Base-by-base conservation (phyloP, 2,888 invertebrate genomes). In the Syritta pipiens region DNA sequence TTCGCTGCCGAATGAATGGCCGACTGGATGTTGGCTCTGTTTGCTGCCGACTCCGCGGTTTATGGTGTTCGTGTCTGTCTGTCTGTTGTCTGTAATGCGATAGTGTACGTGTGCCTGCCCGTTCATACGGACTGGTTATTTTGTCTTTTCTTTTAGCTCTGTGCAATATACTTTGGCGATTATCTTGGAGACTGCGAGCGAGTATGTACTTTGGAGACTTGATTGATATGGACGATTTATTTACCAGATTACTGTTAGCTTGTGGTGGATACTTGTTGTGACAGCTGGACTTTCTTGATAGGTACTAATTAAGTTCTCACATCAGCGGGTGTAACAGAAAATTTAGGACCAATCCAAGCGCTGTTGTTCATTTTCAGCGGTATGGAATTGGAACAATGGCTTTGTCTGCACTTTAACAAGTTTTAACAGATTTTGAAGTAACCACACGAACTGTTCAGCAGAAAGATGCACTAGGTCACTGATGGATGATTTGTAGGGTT, bases 121-220 rank as follows among this genome's bases (percentile, higher is more conserved):
- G 59, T 59, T 10, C 42, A 30, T 30, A 4, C 2, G 37, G 44
- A 63, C 69, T 68, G 62, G 76, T 76, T 69, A 46, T 57, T 76
- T 62, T 48, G 9, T 68, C 5, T 55, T 48, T 55, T 42, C 14
- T 17, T 30, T 57, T 32, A 53, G 48, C 30, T 17, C 42, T 76
- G 55, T 68, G 68, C 75, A 68, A 60, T 76, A 57, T 44, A 51
- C 49, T 24, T n/a, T 57, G 48, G 57, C 35, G 69, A 69, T 51
- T 69, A 69, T 76, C 49, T 59, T 69, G 76, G 69, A 69, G 69
- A 76, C 30, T 63, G 57, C 51, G 37, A n/a, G n/a, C n/a, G n/a
- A 46, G 76, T 51, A 32, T 44, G 63, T 35, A 57, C 24, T 76
- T 69, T 76, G 76, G 75, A 76, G 69, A 76, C 49, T 76, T 76